A percentile compares a stretch with the other conserved stretches of the same genome.
Conservation (phyloP, 2,888 invertebrate species). For the Cerastoderma edule region DNA sequence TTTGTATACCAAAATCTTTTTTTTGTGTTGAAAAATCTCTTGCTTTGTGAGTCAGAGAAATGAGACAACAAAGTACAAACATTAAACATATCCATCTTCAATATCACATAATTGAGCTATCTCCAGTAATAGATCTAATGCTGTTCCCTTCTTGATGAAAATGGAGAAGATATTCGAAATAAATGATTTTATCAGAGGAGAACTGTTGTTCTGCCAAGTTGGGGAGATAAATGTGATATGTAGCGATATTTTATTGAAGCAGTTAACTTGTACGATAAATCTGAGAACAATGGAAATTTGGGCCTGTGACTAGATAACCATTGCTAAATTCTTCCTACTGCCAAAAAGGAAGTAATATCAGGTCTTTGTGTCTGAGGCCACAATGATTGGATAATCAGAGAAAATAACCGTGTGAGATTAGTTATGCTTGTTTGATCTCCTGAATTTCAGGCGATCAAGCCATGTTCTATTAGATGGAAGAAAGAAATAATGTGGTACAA, state of each 20-base stretch:
- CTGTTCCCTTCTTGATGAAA: conserved; percentile 10
- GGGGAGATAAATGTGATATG: conserved; percentile 30
- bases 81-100: too few relatives aligned
- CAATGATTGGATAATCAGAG: conserved; percentile 8
- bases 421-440: conserved; percentile 6
- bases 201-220: conserved; percentile 30
- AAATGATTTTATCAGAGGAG: conserved; percentile 25
- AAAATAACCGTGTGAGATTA: conserved; percentile 7
- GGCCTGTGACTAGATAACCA: not conserved
- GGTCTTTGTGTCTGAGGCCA: not conserved
- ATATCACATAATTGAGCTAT: conserved; percentile 15
- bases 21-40: too few relatives aligned
- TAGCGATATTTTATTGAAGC: conserved; percentile 22
- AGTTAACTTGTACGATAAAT: conserved; percentile 21
- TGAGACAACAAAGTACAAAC: too few relatives aligned
- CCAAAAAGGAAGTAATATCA: conserved; percentile 11
- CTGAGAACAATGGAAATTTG: conserved; percentile 9
- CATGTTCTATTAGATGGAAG: too few relatives aligned
- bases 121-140: conserved; percentile 15
- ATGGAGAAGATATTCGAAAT: conserved; percentile 21
- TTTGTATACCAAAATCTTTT: too few relatives aligned
- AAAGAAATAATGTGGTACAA: too few relatives aligned
- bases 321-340: not conserved
- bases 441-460: too few relatives aligned
- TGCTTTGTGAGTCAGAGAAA: too few relatives aligned